Evolutionary conservation across 1,140 invertebrate genomes (phyloP).

Genomic region (Semibalanus balanoides): DNA sequence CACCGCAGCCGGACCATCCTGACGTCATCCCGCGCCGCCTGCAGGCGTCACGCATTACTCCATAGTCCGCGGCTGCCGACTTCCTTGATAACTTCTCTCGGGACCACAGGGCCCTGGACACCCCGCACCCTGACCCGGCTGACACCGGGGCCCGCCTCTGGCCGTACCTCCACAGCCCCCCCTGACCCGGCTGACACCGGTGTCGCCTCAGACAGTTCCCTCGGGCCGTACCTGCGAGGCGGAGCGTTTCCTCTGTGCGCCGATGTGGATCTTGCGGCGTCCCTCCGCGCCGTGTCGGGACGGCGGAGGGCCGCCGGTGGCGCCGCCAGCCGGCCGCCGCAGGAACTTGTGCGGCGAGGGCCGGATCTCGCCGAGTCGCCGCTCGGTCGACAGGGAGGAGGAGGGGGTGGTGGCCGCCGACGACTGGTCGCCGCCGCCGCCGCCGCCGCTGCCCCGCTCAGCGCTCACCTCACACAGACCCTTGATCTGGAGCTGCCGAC

Average conservation of each 20-base stretch:
- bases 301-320: neutral
- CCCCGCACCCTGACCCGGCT: too few species aligned
- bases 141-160: too few species aligned
- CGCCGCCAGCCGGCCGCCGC: too few species aligned
- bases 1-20: too few species aligned
- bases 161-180: too few species aligned
- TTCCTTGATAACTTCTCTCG: too few species aligned
- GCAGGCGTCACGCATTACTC: too few species aligned
- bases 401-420: neutral
- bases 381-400: neutral
- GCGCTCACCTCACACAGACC: conserved; percentile 20
- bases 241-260: neutral
- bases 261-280: neutral
- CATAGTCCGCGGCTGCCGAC: too few species aligned
- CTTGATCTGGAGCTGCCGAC: conserved; percentile 18
- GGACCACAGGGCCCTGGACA: too few species aligned
- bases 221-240: neutral
- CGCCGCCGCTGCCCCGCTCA: neutral
- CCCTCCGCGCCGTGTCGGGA: neutral
- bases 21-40: too few species aligned
- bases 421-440: too few species aligned
- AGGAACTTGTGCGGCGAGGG: neutral
- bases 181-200: too few species aligned
- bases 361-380: neutral
- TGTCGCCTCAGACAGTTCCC: neutral